Base-by-base conservation (phyloP, 2,113 vertebrate genomes). In the Thalassarche chlororhynchos region DNA sequence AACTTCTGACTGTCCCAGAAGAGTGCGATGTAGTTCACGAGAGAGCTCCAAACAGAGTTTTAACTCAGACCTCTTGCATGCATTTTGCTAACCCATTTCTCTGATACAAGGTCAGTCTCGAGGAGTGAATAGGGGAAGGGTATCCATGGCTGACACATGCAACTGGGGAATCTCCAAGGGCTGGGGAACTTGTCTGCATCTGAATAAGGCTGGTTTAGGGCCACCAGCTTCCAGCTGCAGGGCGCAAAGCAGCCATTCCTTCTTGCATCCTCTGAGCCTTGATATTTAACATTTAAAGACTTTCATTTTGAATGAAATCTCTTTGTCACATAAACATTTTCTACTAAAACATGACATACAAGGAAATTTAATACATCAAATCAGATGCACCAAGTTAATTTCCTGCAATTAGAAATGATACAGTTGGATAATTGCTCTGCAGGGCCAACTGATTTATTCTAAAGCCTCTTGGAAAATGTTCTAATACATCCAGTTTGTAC, bases 301-400 rank as follows among this genome's bases (percentile, higher is more conserved):
- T 77, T 96, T 64, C 7, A 66, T 75, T 95, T 93, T 75, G 80
- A 96, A 62, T 81, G 65, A 95, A 79, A 49, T 8, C 10, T 51
- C 57, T 91, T 60, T 94, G 47, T 54, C 55, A 23, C 52, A 78
- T 72, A 52, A 60, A 91, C 68, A 76, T 72, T 85, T 71, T 55
- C 66, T 77, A 46, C 38, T 76, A 69, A 93, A 94, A 90, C 49
- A 58, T 57, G 26, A 46, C 76, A 65, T 76, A 83, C 40, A 42
- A 85, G 28, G 62, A 91, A 91, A 93, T 85, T 65, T 87, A 90
- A 83, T 88, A 58, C 23, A 85, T 85, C 44, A 40, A 76, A n/a
- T 93, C 90, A 64, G 81, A 90, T 62, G 32, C 84, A 93, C 66
- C 70, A 68, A 93, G 82, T 85, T 78, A 71, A 80, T 90, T 94